These are phyloP conservation scores for Strigamia crassipes DNA, from an alignment of 2,888 invertebrate species.

Conservation along the genomic window DNA sequence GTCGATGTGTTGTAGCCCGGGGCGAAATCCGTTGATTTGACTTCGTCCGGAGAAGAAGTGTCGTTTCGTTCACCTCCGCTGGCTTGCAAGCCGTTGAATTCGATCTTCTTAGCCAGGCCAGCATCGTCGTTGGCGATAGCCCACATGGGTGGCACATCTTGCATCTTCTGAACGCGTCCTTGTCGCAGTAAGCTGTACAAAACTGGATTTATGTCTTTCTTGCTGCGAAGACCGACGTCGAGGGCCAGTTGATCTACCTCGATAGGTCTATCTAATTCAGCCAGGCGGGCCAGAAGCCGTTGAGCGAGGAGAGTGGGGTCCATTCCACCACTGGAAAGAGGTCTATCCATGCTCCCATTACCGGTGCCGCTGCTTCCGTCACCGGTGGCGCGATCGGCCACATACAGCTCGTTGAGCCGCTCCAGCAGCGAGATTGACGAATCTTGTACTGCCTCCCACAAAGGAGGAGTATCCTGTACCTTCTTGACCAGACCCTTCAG, in stretches of 20 bases:
- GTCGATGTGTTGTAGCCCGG: constrained; percentile 22
- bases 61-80: constrained; percentile 36
- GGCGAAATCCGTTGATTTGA: background rate
- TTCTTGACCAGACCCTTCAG: constrained; percentile 49
- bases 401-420: constrained; percentile 43
- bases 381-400: constrained; percentile 33
- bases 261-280: constrained; percentile 44
- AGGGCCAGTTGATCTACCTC: constrained; percentile 52
- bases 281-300: constrained; percentile 44
- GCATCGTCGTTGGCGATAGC: constrained; percentile 28
- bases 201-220: constrained; percentile 54
- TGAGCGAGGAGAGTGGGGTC: constrained; percentile 44
- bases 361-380: constrained; percentile 9
- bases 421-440: constrained; percentile 41
- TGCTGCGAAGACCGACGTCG: constrained; percentile 52
- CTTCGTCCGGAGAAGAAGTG: background rate
- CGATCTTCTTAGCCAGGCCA: background rate
- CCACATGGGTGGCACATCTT: constrained; percentile 47
- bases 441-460: constrained; percentile 47
- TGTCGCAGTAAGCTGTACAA: constrained; percentile 52
- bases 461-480: constrained; percentile 49
- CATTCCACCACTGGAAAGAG: constrained; percentile 36
- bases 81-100: constrained; percentile 46
- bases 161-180: constrained; percentile 46
- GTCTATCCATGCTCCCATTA: constrained; percentile 28